Evolutionary conservation across 2,888 invertebrate genomes (phyloP).

Genomic region (Hypsopygia costalis): DNA sequence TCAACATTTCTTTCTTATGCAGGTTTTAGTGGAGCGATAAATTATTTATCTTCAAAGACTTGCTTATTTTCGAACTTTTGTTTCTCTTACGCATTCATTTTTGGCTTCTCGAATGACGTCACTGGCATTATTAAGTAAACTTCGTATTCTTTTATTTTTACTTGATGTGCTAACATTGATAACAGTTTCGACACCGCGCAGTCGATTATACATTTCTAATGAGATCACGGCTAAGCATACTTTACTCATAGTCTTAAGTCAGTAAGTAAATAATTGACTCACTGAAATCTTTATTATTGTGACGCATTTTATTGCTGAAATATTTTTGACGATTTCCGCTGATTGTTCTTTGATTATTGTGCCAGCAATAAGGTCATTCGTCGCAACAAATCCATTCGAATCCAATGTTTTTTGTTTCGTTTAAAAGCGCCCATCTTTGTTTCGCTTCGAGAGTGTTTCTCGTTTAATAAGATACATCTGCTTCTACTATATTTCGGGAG

Average conservation of each 20-base stretch:
- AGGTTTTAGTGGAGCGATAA: slow-evolving; percentile 76
- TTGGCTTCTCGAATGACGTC: slow-evolving; percentile 48
- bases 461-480: slow-evolving; percentile 54
- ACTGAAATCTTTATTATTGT: slow-evolving; percentile 43
- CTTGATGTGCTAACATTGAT: slow-evolving; percentile 45
- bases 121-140: slow-evolving; percentile 53
- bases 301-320: slow-evolving; percentile 32
- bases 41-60: slow-evolving; percentile 78
- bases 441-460: slow-evolving; percentile 28
- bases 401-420: slow-evolving; percentile 31
- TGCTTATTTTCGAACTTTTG: slow-evolving; percentile 75
- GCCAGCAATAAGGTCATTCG: slow-evolving; percentile 7
- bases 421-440: slow-evolving; percentile 40
- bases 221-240: slow-evolving; percentile 50
- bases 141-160: slow-evolving; percentile 39
- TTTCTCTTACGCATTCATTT: slow-evolving; percentile 52
- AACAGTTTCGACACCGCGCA: slow-evolving; percentile 49
- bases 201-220: slow-evolving; percentile 42
- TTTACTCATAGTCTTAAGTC: slow-evolving; percentile 46
- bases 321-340: slow-evolving; percentile 13
- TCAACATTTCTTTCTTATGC: slow-evolving; percentile 80
- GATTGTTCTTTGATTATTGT: slow-evolving; percentile 4
- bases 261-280: slow-evolving; percentile 57
- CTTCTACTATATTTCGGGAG: slow-evolving; percentile 51
- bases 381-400: slow-evolving; percentile 10